Percentiles rank a stretch among this genome's conserved stretches.
Evolutionary conservation across 2,888 invertebrate genomes (phyloP).

Genomic region (Calephelis perditalis): DNA sequence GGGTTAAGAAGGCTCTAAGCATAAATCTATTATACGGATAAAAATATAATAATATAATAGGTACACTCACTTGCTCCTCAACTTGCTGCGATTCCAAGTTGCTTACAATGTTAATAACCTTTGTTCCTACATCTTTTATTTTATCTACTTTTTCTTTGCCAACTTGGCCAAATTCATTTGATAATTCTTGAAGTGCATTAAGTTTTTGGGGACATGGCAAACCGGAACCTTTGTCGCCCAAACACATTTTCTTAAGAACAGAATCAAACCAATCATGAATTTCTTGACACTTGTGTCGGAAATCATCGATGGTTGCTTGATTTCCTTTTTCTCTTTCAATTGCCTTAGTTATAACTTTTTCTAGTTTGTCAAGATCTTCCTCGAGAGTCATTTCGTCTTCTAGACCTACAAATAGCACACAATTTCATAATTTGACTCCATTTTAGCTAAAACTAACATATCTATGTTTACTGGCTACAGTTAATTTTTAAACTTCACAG

Average conservation of each 20-base stretch:
- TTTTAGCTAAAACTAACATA: too few species aligned
- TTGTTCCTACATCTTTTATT: conserved; percentile 82
- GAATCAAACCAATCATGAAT: conserved; percentile 91
- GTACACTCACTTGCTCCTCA: conserved; percentile 84
- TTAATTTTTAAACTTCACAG: too few species aligned
- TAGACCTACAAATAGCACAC: conserved; percentile 47
- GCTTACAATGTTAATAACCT: conserved; percentile 88
- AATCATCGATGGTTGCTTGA: conserved; percentile 87
- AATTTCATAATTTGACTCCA: too few species aligned
- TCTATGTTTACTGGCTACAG: too few species aligned
- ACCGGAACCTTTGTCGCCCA: conserved; percentile 90
- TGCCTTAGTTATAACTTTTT: conserved; percentile 82
- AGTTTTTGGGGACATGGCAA: conserved; percentile 89
- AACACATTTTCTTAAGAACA: conserved; percentile 87
- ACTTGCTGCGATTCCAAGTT: conserved; percentile 94
- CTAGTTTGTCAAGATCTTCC: conserved; percentile 83
- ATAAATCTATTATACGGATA: too few species aligned
- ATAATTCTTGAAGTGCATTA: conserved; percentile 84
- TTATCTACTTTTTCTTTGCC: conserved; percentile 85
- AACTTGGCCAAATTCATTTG: conserved; percentile 84
- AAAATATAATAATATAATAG: too few species aligned
- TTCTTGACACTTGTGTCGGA: conserved; percentile 84
- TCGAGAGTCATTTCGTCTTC: conserved; percentile 85
- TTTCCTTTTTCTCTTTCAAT: conserved; percentile 87
- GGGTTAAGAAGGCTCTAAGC: too few species aligned